phyloP scores from a whole-genome alignment of 2,888 invertebrate species.

The Steromphala cineraria region DNA sequence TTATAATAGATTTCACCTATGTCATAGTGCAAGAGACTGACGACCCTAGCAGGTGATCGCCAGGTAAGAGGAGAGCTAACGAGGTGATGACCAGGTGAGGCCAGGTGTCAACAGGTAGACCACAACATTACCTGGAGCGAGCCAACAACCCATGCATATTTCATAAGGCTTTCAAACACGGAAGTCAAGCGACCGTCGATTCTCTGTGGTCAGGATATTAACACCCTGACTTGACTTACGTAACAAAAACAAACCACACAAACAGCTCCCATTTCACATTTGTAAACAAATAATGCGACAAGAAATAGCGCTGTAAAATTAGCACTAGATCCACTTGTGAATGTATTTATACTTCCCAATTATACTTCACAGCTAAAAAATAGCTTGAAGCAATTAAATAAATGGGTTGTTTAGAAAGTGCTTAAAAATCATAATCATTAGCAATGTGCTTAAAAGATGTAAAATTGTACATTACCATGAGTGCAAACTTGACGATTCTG shows the following conservation, averaged over 20 bases:
- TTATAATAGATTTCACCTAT: too few relatives aligned
- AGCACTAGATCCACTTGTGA: too few relatives aligned
- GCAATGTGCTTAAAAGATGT: not conserved
- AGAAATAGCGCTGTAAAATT: too few relatives aligned
- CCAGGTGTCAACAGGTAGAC: not conserved
- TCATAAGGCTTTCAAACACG: not conserved
- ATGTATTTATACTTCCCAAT: too few relatives aligned
- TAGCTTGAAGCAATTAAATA: too few relatives aligned
- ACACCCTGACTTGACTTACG: not conserved
- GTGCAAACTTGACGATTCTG: not conserved
- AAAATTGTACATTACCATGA: not conserved
- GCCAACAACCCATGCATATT: not conserved
- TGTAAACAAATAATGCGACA: too few relatives aligned
- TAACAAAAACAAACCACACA: not conserved
- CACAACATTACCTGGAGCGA: not conserved
- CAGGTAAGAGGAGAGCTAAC: not conserved
- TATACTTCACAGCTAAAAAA: too few relatives aligned
- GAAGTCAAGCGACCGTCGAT: not conserved
- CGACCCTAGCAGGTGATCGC: not conserved
- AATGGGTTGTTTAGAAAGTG: too few relatives aligned
- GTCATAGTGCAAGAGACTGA: not conserved
- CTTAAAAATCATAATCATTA: too few relatives aligned
- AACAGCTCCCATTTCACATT: not conserved
- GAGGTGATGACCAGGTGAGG: slow-evolving; percentile 1
- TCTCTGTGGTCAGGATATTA: not conserved